Conservation (phyloP, 2,113 vertebrate genomes). For the Psilopsiagon aurifrons region DNA sequence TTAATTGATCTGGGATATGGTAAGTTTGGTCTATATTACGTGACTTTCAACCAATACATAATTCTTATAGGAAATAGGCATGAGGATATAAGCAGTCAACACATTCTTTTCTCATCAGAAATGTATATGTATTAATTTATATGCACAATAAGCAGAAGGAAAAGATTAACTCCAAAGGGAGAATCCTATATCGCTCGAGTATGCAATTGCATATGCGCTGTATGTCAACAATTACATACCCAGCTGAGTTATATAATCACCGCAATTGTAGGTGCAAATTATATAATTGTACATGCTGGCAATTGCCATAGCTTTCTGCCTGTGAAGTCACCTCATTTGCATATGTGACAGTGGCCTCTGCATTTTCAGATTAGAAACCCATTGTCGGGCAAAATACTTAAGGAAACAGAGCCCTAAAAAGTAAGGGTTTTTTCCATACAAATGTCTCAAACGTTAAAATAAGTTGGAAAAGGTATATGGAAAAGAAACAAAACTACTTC, state of each 20-base stretch:
- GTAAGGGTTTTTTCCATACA: neutral
- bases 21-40: neutral
- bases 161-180: constrained; percentile 35
- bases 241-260: neutral
- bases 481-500: neutral
- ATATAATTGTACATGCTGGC: neutral
- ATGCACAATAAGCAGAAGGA: constrained; percentile 10
- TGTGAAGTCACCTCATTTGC: neutral
- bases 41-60: constrained; percentile 7
- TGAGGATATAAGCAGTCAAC: constrained; percentile 1
- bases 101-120: constrained; percentile 9
- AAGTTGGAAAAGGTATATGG: neutral
- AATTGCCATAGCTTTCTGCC: neutral
- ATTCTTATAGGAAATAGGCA: neutral
- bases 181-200: neutral
- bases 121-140: neutral
- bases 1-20: neutral
- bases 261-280: neutral
- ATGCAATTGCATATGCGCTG: neutral
- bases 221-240: neutral
- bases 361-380: neutral
- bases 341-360: neutral
- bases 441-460: neutral
- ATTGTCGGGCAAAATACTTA: neutral
- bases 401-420: neutral